Conservation (phyloP, 2,797 vertebrate genomes). For the Esox lucius region DNA sequence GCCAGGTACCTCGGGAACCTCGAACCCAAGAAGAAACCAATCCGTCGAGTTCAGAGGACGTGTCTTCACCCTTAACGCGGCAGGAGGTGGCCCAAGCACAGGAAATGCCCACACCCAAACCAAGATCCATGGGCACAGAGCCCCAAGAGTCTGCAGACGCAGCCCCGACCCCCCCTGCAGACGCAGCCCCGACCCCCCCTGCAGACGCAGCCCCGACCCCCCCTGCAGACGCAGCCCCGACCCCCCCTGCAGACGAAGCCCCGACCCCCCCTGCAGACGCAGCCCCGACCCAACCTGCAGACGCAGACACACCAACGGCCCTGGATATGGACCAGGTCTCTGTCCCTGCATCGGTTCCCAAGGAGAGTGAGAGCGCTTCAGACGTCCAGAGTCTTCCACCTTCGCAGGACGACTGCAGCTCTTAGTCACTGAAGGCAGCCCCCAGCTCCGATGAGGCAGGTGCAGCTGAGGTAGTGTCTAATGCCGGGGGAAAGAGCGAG, state of each 20-base stretch:
- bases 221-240: neutral
- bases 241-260: neutral
- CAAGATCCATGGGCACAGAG: neutral
- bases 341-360: neutral
- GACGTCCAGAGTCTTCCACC: constrained; percentile 25
- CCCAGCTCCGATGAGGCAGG: neutral
- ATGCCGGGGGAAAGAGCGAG: neutral
- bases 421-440: constrained; percentile 44
- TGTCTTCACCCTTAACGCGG: neutral
- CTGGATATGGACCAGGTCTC: neutral
- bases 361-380: constrained; percentile 23
- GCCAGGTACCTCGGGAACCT: constrained; percentile 18
- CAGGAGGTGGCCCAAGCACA: neutral
- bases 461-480: neutral
- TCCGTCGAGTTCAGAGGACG: neutral
- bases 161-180: neutral
- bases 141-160: neutral
- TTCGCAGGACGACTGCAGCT: constrained; percentile 42
- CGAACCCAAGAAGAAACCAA: neutral
- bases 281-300: neutral
- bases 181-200: neutral
- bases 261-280: neutral
- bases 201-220: neutral
- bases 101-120: neutral
- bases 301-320: neutral